Evolutionary conservation across 2,888 invertebrate species (phyloP).

Genomic region (Clepsis dumicolana): DNA sequence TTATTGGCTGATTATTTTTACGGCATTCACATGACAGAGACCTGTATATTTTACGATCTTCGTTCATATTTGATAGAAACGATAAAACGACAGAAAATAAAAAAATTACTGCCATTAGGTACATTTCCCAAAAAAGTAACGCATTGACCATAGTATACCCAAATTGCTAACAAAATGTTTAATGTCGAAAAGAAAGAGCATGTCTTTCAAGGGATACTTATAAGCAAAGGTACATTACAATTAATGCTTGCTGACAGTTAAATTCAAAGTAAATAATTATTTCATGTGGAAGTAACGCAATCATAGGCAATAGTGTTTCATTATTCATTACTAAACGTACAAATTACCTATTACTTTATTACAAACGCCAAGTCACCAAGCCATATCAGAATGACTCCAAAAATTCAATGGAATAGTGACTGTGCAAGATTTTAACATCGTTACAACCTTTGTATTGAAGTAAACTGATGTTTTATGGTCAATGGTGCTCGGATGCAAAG

Average conservation of each 20-base stretch:
- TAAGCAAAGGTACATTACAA: too few relatives aligned
- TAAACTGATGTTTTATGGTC: background rate
- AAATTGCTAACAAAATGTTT: too few relatives aligned
- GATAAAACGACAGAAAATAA: too few relatives aligned
- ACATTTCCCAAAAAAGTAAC: too few relatives aligned
- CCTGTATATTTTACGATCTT: background rate
- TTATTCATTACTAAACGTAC: background rate
- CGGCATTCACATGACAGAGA: background rate
- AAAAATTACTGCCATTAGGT: too few relatives aligned
- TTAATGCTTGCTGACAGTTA: background rate
- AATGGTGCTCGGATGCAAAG: background rate
- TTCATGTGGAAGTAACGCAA: background rate
- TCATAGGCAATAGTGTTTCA: background rate
- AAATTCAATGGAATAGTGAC: conserved; percentile 21
- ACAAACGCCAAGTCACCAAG: background rate
- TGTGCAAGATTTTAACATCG: conserved; percentile 7
- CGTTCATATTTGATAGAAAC: background rate
- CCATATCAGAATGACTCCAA: conserved; percentile 18
- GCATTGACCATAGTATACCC: too few relatives aligned
- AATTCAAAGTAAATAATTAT: background rate
- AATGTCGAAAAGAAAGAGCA: too few relatives aligned
- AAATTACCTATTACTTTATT: too few relatives aligned
- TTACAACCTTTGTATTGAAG: conserved; percentile 7
- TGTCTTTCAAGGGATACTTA: too few relatives aligned
- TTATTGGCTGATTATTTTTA: background rate